A percentile compares a stretch with the other conserved stretches of the same genome.
Evolutionary conservation across 1,140 invertebrate genomes (phyloP).

Genomic region (Monochamus saltuarius): DNA sequence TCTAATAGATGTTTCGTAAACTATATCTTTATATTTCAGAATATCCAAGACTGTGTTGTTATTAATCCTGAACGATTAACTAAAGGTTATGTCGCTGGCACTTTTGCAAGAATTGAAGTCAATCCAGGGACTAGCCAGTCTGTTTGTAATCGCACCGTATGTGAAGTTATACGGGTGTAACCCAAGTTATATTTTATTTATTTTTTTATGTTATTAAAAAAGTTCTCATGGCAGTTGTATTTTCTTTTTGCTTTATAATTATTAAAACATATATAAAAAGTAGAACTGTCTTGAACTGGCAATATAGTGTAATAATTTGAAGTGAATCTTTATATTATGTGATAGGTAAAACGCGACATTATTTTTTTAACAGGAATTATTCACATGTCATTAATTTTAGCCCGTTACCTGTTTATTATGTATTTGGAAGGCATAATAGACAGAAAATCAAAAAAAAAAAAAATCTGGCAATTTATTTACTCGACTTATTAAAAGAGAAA

Average conservation of each 20-base stretch:
- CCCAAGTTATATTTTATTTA: conserved; percentile 7
- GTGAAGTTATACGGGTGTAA: conserved; percentile 40
- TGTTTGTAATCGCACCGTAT: conserved; percentile 28
- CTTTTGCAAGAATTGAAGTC: conserved; percentile 57
- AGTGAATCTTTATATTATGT: too few relatives aligned
- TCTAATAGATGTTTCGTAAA: conserved; percentile 6
- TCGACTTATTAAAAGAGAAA: too few relatives aligned
- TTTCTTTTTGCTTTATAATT: neutral
- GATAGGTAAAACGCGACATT: too few relatives aligned
- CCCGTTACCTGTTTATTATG: too few relatives aligned
- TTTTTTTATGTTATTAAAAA: neutral
- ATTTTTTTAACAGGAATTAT: too few relatives aligned
- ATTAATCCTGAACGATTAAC: conserved; percentile 82
- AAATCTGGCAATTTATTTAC: too few relatives aligned
- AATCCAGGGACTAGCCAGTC: conserved; percentile 17
- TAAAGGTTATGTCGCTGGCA: conserved; percentile 66
- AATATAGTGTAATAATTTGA: too few relatives aligned
- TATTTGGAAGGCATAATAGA: too few relatives aligned
- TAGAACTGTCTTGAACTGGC: neutral
- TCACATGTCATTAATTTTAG: too few relatives aligned
- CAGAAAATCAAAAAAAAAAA: too few relatives aligned
- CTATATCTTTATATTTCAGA: conserved; percentile 54
- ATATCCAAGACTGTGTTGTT: conserved; percentile 72
- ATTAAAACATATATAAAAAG: neutral
- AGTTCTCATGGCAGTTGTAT: too few relatives aligned